Conservation (phyloP, 2,888 invertebrate species). For the Drosophila ezoana region DNA sequence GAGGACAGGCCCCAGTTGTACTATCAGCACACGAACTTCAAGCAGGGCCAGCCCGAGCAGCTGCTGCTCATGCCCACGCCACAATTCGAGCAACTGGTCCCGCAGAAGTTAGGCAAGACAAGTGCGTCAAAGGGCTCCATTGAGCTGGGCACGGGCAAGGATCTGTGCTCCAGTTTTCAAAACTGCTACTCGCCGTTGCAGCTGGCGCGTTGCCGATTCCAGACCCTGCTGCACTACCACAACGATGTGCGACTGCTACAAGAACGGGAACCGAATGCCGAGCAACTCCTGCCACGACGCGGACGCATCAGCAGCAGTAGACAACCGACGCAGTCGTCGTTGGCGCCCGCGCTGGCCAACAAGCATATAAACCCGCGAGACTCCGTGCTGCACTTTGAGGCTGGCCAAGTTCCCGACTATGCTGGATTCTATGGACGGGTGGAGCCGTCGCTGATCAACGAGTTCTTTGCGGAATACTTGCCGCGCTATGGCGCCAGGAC, state of each 20-base stretch:
- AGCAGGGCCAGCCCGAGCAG: background rate
- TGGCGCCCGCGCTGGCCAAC: constrained; percentile 15
- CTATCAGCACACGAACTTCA: constrained; percentile 37
- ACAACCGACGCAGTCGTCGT: background rate
- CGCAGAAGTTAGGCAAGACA: background rate
- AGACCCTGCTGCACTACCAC: constrained; percentile 26
- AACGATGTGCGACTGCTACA: constrained; percentile 32
- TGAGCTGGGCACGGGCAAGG: background rate
- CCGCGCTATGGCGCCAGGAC: constrained; percentile 54
- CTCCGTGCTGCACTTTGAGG: constrained; percentile 30
- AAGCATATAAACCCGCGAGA: constrained; percentile 50
- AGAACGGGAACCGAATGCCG: constrained; percentile 15
- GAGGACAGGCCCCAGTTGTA: constrained; percentile 1
- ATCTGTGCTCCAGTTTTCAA: background rate
- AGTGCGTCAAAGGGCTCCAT: background rate
- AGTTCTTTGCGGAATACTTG: constrained; percentile 57
- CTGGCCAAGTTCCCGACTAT: constrained; percentile 42
- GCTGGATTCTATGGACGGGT: constrained; percentile 60
- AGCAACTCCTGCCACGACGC: constrained; percentile 36
- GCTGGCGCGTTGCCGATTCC: constrained; percentile 39
- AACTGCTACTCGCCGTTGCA: constrained; percentile 26
- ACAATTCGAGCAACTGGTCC: background rate
- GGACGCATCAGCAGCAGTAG: constrained; percentile 30
- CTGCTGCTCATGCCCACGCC: constrained; percentile 11
- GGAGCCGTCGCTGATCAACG: constrained; percentile 20